Percentiles rank a stretch among this genome's conserved stretches.
Conservation (phyloP, 2,888 invertebrate genomes). For the Aromia moschata region DNA sequence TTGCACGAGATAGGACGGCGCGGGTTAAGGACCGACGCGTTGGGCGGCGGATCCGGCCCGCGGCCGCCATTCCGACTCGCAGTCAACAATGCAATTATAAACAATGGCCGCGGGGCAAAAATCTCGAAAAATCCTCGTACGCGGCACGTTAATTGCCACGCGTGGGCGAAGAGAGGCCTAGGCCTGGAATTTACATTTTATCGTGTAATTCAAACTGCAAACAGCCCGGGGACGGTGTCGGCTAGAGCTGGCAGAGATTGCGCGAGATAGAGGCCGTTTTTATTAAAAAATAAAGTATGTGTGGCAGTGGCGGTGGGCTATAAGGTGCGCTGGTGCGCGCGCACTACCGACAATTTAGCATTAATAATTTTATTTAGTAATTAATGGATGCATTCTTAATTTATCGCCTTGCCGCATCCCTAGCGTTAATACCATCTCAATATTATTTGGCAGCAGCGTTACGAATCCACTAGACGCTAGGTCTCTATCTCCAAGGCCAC, state of each 20-base stretch:
- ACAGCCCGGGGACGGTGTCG: not conserved
- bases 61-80: slow-evolving; percentile 11
- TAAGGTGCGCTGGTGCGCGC: too few species aligned
- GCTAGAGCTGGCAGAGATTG: not conserved
- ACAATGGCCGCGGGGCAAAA: slow-evolving; percentile 9
- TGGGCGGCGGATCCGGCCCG: slow-evolving; percentile 11
- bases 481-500: too few species aligned
- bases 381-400: too few species aligned
- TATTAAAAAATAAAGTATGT: not conserved
- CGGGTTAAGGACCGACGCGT: slow-evolving; percentile 20
- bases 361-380: too few species aligned
- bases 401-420: too few species aligned
- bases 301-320: too few species aligned
- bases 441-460: too few species aligned
- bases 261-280: not conserved
- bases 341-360: too few species aligned
- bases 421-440: too few species aligned
- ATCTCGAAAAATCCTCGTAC: not conserved
- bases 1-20: slow-evolving; percentile 10
- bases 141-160: not conserved
- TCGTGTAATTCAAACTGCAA: not conserved
- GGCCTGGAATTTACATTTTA: not conserved
- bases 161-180: not conserved
- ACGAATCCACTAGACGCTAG: too few species aligned
- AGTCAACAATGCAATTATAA: slow-evolving; percentile 17